Conservation (phyloP, 2,113 vertebrate genomes). For the Jacana jacana region DNA sequence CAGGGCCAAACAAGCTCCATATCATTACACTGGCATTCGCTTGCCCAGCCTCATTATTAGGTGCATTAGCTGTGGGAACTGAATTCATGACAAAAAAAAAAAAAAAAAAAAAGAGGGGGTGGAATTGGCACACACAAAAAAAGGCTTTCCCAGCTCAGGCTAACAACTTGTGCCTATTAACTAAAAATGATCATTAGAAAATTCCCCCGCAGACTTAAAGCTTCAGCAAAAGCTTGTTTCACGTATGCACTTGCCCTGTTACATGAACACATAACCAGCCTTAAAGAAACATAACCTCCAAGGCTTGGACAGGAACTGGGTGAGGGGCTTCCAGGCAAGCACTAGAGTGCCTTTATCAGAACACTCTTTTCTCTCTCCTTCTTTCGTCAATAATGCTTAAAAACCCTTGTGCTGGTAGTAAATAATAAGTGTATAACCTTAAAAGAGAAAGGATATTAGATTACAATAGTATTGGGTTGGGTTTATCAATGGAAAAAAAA, state of each 20-base stretch:
- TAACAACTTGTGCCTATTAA: constrained; percentile 79
- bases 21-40: constrained; percentile 64
- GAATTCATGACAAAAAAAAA: constrained; percentile 68
- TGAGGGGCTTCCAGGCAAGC: not conserved
- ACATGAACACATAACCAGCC: constrained; percentile 2
- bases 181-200: constrained; percentile 75
- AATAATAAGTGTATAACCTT: not conserved
- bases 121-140: constrained; percentile 70
- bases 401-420: not conserved
- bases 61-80: constrained; percentile 77
- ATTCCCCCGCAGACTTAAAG: constrained; percentile 57
- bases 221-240: constrained; percentile 38
- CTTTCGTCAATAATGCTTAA: not conserved
- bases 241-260: constrained; percentile 50
- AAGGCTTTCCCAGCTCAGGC: constrained; percentile 71
- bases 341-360: not conserved
- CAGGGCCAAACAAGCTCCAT: constrained; percentile 68
- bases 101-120: not conserved
- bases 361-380: not conserved
- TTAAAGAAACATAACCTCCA: constrained; percentile 50
- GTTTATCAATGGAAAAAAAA: not conserved
- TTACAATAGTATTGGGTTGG: not conserved
- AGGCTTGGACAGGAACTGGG: not conserved
- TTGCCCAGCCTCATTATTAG: constrained; percentile 76
- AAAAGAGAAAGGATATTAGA: not conserved